Conservation (phyloP, 2,888 invertebrate species). For the Parnassius smintheus region DNA sequence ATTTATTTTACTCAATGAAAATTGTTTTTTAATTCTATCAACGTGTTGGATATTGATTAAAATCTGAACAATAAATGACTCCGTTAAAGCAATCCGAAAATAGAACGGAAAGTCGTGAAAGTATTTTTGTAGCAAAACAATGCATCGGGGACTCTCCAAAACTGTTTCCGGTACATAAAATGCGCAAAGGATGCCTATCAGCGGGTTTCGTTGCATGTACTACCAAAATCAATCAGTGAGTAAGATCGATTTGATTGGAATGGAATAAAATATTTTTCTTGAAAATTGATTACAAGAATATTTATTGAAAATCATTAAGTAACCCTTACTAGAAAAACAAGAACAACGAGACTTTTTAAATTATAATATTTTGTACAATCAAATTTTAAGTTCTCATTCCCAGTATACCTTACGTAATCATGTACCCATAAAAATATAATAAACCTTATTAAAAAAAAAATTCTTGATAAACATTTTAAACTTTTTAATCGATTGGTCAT, state of each 20-base stretch:
- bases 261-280: no score
- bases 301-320: no score
- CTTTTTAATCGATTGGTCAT: no score
- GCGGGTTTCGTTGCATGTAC: slow-evolving; percentile 31
- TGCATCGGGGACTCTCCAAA: slow-evolving; percentile 41
- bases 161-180: slow-evolving; percentile 56
- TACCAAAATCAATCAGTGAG: slow-evolving; percentile 22
- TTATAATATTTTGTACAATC: no score
- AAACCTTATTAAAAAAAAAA: no score
- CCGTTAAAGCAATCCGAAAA: slow-evolving; percentile 19
- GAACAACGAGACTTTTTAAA: no score
- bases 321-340: no score
- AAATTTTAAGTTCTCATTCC: no score
- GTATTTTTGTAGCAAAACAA: slow-evolving; percentile 47
- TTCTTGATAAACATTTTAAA: no score
- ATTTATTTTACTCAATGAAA: neutral
- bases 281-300: no score
- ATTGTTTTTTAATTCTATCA: slow-evolving; percentile 26
- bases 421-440: no score
- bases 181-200: slow-evolving; percentile 44
- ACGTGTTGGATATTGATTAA: slow-evolving; percentile 39
- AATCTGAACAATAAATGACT: slow-evolving; percentile 12
- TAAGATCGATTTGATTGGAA: neutral
- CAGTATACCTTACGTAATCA: no score
- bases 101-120: slow-evolving; percentile 35